Percentiles rank a stretch among this genome's conserved stretches.
Conservation (phyloP, 2,888 invertebrate species). For the Dione vanillae region DNA sequence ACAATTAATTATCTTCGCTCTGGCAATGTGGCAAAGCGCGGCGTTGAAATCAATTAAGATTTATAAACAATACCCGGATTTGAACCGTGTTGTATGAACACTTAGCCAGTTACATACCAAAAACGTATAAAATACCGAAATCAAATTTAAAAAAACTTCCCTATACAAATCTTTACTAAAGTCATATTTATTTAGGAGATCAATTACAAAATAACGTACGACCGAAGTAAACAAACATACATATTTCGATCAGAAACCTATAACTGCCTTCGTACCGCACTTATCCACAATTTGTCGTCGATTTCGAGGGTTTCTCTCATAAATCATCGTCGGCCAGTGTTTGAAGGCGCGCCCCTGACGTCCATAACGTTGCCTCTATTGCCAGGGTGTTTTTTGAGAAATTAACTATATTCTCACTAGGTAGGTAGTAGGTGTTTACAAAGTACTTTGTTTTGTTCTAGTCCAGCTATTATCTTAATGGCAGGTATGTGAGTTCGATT, state of each 20-base stretch:
- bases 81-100: no score
- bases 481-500: no score
- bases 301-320: conserved; percentile 36
- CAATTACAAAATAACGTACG: not conserved
- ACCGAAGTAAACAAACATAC: not conserved
- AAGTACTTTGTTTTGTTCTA: not conserved
- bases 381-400: conserved; percentile 31
- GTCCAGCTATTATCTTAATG: not conserved
- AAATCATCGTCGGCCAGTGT: conserved; percentile 43
- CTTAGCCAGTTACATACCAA: no score
- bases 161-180: no score
- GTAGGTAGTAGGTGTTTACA: not conserved
- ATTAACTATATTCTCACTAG: conserved; percentile 12
- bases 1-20: no score
- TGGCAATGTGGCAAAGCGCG: no score
- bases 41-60: no score
- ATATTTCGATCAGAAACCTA: conserved; percentile 7
- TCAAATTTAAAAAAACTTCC: no score
- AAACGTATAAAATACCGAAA: no score
- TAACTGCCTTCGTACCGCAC: conserved; percentile 27
- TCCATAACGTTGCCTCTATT: conserved; percentile 29
- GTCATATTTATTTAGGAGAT: not conserved
- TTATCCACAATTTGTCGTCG: conserved; percentile 42
- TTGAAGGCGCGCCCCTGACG: conserved; percentile 39
- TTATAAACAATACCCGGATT: no score